A percentile compares a stretch with the other conserved stretches of the same genome.
phyloP scores from a whole-genome alignment of 2,888 invertebrate species.

The Elegia similella region DNA sequence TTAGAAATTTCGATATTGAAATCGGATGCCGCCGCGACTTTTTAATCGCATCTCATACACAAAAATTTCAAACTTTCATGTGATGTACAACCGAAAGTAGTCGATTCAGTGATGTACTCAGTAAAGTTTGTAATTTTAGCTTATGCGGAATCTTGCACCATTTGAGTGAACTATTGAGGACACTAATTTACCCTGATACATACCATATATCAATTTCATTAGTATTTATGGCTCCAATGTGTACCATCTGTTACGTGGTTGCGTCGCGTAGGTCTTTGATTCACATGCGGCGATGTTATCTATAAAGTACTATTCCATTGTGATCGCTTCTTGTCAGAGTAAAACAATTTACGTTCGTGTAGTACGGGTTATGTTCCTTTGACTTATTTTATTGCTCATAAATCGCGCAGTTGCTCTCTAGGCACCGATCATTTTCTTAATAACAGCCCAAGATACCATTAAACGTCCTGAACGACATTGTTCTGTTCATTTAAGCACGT shows the following conservation, averaged over 20 bases:
- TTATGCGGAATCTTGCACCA: neutral
- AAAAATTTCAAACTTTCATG: too few relatives aligned
- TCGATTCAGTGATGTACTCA: too few relatives aligned
- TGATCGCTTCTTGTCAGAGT: conserved; percentile 52
- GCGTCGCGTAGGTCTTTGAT: conserved; percentile 9
- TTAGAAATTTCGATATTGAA: too few relatives aligned
- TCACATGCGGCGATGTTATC: conserved; percentile 51
- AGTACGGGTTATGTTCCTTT: conserved; percentile 52
- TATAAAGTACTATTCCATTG: conserved; percentile 44
- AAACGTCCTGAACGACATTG: conserved; percentile 27
- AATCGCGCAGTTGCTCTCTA: conserved; percentile 48
- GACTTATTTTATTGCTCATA: conserved; percentile 53
- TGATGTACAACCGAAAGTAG: too few relatives aligned
- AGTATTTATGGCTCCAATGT: conserved; percentile 2
- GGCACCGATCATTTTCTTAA: conserved; percentile 44
- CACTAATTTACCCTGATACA: neutral
- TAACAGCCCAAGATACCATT: conserved; percentile 40
- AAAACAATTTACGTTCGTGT: conserved; percentile 62
- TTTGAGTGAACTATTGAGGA: neutral
- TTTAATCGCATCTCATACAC: too few relatives aligned
- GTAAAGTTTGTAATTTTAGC: too few relatives aligned
- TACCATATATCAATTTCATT: neutral
- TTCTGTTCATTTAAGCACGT: conserved; percentile 12
- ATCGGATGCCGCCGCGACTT: too few relatives aligned
- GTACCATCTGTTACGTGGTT: conserved; percentile 2